Evolutionary conservation across 2,888 invertebrate species (phyloP).

Genomic region (Craniophora ligustri): DNA sequence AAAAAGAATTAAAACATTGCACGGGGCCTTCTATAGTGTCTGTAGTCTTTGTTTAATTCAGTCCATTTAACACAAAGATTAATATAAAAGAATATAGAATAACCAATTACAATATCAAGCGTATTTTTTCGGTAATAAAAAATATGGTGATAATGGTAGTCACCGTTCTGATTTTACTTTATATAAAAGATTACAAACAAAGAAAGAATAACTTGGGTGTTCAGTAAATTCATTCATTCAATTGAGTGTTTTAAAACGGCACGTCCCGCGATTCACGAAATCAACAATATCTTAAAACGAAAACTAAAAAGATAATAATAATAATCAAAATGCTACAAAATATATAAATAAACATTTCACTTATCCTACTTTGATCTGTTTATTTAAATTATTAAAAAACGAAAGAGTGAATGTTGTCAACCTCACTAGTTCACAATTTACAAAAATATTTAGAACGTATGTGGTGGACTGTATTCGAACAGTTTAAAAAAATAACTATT

Average conservation of each 20-base stretch:
- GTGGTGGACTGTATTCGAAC: constrained; percentile 21
- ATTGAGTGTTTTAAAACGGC: constrained; percentile 1
- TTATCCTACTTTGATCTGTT: constrained; percentile 45
- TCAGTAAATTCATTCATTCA: too few relatives aligned
- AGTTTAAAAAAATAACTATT: constrained; percentile 3
- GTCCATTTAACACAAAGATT: too few relatives aligned
- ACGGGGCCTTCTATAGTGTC: too few relatives aligned
- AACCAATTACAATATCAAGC: too few relatives aligned
- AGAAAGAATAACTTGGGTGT: too few relatives aligned
- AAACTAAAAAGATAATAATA: constrained; percentile 16
- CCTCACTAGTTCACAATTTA: not conserved
- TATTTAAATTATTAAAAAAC: constrained; percentile 32
- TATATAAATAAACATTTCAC: constrained; percentile 52
- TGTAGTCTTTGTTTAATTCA: too few relatives aligned
- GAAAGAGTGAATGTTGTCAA: constrained; percentile 15
- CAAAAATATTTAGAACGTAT: not conserved
- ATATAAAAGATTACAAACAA: too few relatives aligned
- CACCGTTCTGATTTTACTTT: too few relatives aligned
- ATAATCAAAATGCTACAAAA: constrained; percentile 43
- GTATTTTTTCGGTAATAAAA: too few relatives aligned
- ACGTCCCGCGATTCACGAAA: constrained; percentile 27
- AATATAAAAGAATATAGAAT: too few relatives aligned
- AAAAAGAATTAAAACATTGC: too few relatives aligned
- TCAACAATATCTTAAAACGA: constrained; percentile 46
- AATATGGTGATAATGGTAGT: too few relatives aligned